These are phyloP conservation scores for Linepithema humile DNA, from an alignment of 1,140 invertebrate genomes.

Conservation along the genomic window DNA sequence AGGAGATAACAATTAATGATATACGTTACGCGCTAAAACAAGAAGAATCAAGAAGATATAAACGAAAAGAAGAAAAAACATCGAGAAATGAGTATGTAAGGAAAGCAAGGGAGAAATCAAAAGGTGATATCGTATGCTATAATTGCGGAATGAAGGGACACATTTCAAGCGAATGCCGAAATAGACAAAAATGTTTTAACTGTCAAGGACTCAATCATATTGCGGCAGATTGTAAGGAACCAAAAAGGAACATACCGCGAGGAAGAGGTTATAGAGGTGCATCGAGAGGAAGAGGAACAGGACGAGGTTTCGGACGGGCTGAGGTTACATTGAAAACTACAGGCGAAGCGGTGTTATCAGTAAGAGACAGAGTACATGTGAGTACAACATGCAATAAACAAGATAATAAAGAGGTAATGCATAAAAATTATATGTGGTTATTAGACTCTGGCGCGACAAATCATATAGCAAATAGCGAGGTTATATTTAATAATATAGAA, in stretches of 20 bases:
- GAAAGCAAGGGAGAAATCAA: background rate
- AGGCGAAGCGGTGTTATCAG: background rate
- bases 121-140: background rate
- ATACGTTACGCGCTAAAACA: slow-evolving; percentile 30
- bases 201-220: slow-evolving; percentile 2
- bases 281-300: background rate
- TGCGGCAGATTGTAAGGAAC: background rate
- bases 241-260: background rate
- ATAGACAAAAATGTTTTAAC: slow-evolving; percentile 2
- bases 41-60: background rate
- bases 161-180: background rate
- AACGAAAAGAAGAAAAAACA: background rate
- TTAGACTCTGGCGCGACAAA: slow-evolving; percentile 5
- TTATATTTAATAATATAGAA: background rate
- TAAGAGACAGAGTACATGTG: background rate
- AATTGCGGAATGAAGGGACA: slow-evolving; percentile 22
- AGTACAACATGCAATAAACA: background rate
- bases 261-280: slow-evolving; percentile 7
- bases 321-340: background rate
- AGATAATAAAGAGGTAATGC: background rate
- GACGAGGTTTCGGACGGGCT: background rate
- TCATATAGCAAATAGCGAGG: background rate
- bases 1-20: background rate
- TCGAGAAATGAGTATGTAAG: slow-evolving; percentile 4
- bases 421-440: background rate